A percentile compares a stretch with the other conserved stretches of the same genome.
These are phyloP conservation scores for Conus ventricosus DNA, from an alignment of 1,140 invertebrate genomes.

Conservation along the genomic window DNA sequence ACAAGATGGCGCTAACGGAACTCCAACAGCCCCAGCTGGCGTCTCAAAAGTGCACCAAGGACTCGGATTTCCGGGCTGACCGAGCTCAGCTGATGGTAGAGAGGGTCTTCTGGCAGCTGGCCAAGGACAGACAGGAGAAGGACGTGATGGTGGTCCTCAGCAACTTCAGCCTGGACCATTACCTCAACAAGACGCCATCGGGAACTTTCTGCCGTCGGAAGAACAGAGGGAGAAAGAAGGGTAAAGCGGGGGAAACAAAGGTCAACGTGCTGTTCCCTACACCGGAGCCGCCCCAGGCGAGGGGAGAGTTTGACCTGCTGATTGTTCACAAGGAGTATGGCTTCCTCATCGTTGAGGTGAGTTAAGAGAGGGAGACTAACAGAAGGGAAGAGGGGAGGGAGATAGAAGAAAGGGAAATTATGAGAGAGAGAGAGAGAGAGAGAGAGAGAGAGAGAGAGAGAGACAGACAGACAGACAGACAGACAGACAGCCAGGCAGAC, in stretches of 20 bases:
- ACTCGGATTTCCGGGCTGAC: neutral
- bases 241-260: neutral
- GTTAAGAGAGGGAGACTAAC: neutral
- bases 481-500: neutral
- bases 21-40: neutral
- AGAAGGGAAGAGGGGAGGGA: neutral
- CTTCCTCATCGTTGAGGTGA: slow-evolving; percentile 6
- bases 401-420: neutral
- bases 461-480: neutral
- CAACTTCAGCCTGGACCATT: slow-evolving; percentile 2
- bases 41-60: neutral
- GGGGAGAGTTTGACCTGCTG: neutral
- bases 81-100: neutral
- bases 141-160: slow-evolving; percentile 9
- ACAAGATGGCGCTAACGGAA: neutral
- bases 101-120: neutral
- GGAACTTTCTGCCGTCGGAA: neutral
- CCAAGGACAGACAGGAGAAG: neutral
- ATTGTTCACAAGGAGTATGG: neutral
- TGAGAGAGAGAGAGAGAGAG: neutral
- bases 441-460: neutral
- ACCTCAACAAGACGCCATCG: neutral
- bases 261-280: neutral
- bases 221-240: neutral
- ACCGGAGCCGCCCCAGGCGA: neutral